Evolutionary conservation across 1,140 invertebrate species (phyloP).

Genomic region (Drosophila nigromelanica): DNA sequence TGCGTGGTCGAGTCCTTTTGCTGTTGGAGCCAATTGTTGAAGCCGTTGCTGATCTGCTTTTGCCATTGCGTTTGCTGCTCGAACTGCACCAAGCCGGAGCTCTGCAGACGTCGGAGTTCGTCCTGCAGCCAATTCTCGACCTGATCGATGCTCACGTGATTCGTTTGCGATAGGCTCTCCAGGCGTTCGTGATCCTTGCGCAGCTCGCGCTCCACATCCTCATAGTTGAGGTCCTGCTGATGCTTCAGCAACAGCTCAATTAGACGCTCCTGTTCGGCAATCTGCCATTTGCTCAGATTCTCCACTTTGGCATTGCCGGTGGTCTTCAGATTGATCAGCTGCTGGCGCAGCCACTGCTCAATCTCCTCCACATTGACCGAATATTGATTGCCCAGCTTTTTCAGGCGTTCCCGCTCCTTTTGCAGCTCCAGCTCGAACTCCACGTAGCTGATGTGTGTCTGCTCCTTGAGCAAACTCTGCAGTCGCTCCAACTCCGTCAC

Average conservation of each 20-base stretch:
- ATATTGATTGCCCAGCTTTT: conserved; percentile 72
- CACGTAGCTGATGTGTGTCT: conserved; percentile 73
- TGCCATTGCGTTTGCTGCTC: conserved; percentile 76
- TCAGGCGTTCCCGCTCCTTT: conserved; percentile 63
- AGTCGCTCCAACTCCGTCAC: conserved; percentile 66
- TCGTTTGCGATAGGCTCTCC: conserved; percentile 63
- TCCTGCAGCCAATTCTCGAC: conserved; percentile 77
- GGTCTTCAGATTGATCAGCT: conserved; percentile 71
- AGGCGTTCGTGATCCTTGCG: conserved; percentile 60
- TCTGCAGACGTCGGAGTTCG: conserved; percentile 66
- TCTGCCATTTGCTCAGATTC: conserved; percentile 73
- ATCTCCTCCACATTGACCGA: conserved; percentile 75
- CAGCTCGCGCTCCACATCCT: conserved; percentile 69
- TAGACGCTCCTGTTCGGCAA: conserved; percentile 70
- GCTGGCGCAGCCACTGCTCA: conserved; percentile 74
- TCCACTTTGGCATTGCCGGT: conserved; percentile 72
- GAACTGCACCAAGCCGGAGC: conserved; percentile 69
- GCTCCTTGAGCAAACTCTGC: conserved; percentile 64
- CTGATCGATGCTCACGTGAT: conserved; percentile 72
- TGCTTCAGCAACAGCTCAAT: conserved; percentile 73
- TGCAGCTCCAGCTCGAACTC: conserved; percentile 75
- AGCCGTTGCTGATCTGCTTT: conserved; percentile 60
- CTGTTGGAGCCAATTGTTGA: conserved; percentile 69
- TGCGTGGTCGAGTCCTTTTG: conserved; percentile 67
- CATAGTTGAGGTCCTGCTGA: conserved; percentile 64